Evolutionary conservation across 2,888 invertebrate species (phyloP).

Genomic region (Drosophila silvestris): DNA sequence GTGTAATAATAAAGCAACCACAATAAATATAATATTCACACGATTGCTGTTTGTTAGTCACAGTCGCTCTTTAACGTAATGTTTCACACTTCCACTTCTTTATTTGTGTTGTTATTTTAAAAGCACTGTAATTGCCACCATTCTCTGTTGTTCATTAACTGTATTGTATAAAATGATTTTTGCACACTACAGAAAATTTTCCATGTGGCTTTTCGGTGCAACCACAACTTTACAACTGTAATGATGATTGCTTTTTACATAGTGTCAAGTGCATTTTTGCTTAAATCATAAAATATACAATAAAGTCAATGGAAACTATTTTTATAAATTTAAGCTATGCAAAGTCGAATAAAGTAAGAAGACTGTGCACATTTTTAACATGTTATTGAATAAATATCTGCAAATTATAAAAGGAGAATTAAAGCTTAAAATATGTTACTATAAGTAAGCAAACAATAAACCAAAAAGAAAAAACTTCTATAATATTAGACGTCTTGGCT

Average conservation of each 20-base stretch:
- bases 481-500: background rate
- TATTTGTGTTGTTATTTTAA: conserved; percentile 31
- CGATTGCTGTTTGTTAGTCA: conserved; percentile 28
- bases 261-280: conserved; percentile 14
- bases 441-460: background rate
- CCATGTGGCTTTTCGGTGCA: conserved; percentile 48
- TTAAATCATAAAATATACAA: background rate
- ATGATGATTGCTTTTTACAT: conserved; percentile 21
- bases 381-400: background rate
- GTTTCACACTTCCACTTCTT: background rate
- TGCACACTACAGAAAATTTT: conserved; percentile 41
- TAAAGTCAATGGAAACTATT: conserved; percentile 5
- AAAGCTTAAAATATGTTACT: background rate
- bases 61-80: conserved; percentile 34
- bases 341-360: background rate
- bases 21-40: conserved; percentile 55
- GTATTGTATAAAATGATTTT: conserved; percentile 44
- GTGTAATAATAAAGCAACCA: conserved; percentile 60
- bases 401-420: background rate
- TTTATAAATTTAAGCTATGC: background rate
- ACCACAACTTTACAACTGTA: conserved; percentile 26
- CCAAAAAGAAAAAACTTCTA: background rate
- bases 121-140: conserved; percentile 54
- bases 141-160: conserved; percentile 60
- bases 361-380: background rate